phyloP scores from a whole-genome alignment of 2,797 vertebrate species.

The Telmatherina bonti region DNA sequence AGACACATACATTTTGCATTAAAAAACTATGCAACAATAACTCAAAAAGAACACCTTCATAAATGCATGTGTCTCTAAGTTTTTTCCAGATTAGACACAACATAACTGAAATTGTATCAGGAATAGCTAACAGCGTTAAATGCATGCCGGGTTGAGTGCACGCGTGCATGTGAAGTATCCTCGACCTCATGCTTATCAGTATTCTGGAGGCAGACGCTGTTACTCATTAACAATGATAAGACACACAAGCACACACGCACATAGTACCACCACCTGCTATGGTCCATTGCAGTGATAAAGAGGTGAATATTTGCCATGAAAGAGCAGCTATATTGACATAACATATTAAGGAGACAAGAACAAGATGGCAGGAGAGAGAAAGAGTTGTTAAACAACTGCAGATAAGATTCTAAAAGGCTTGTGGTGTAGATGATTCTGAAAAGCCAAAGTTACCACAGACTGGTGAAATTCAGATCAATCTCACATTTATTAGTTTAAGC shows the following conservation, averaged over 20 bases:
- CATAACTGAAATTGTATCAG: conserved; percentile 43
- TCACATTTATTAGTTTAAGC: not conserved
- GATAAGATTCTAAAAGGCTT: conserved; percentile 7
- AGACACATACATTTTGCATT: not conserved
- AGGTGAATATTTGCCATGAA: conserved; percentile 57
- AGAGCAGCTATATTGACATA: conserved; percentile 51
- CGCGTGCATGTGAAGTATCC: conserved; percentile 40
- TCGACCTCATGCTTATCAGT: conserved; percentile 71
- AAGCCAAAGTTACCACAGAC: not conserved
- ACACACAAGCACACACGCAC: conserved; percentile 24
- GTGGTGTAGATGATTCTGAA: conserved; percentile 1
- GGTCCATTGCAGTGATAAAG: conserved; percentile 58
- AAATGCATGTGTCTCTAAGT: conserved; percentile 8
- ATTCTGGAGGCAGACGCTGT: conserved; percentile 73
- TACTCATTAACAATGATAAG: conserved; percentile 77
- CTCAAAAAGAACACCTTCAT: not conserved
- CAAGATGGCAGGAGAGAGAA: not conserved
- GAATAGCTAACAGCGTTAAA: conserved; percentile 40
- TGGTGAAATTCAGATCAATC: not conserved
- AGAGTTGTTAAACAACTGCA: not conserved
- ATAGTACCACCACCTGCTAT: conserved; percentile 52
- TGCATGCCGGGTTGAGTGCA: conserved; percentile 1
- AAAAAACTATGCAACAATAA: conserved; percentile 7
- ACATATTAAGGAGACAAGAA: conserved; percentile 30
- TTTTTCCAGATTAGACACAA: conserved; percentile 50